Evolutionary conservation across 2,113 vertebrate species (phyloP), one percentile per base, ranked within the genome.

Genomic region (Charina bottae): DNA sequence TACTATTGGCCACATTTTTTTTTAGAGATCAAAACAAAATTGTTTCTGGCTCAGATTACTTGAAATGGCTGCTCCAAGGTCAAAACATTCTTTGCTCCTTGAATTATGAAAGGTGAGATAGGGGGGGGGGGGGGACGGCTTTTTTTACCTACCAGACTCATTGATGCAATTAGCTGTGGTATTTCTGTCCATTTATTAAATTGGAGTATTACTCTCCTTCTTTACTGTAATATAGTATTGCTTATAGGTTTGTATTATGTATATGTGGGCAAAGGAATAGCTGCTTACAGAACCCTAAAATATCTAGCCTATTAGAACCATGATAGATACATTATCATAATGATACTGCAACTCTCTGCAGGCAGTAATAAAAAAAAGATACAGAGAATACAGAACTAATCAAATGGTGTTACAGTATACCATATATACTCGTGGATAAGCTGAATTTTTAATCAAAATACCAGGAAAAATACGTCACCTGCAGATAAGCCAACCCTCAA

Each of bases 321-420:
- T 54, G 3, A 42, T 1, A 37, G 53, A 89, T 1, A 62, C 7
- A 95, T 93, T 92, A 93, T 94, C 72, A 95, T 83, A 93, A 87
- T 85, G 5, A 91, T 42, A 90, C 92, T 89, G 54, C 89, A 92
- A 68, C 93, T 92, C 9, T 95, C 6, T 93, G 93, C 93, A 89
- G 91, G 88, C 93, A 92, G 94, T 94, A 94, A 49, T 94, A 92
- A 95, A 90, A 92, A 94, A 92, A 88, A 91, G 91, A 37, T 93
- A 68, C 28, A 68, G 64, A 68, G 64, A 68, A 68, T 33, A 33
- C 13, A 68, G 64, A 68, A 68, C 64, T n/a, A 68, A 68, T 68
- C 15, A 68, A 68, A 17, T 68, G 13, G 13, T 4, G 33, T 15
- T 28, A 68, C 28, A 6, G 12, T 68, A 68, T 68, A 15, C 64